These are phyloP conservation scores for Drosophila burlai DNA, from an alignment of 1,140 invertebrate species.

Conservation along the genomic window DNA sequence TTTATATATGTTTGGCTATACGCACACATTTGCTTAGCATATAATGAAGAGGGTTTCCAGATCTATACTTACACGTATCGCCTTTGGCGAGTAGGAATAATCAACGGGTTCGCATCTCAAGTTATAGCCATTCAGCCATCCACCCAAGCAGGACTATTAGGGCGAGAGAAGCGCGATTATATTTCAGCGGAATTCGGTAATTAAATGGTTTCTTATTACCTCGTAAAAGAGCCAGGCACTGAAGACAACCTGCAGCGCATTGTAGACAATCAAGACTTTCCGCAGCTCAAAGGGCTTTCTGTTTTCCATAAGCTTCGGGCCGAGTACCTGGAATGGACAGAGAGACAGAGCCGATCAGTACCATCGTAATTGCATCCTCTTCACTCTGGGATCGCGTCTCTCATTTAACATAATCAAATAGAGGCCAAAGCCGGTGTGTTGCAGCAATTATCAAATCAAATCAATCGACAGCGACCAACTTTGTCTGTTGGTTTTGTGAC, in stretches of 20 bases:
- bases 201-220: conserved; percentile 86
- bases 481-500: conserved; percentile 73
- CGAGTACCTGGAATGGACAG: conserved; percentile 87
- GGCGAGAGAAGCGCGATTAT: conserved; percentile 24
- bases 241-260: conserved; percentile 94
- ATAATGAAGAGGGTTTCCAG: conserved; percentile 2
- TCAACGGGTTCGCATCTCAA: conserved; percentile 96
- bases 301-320: conserved; percentile 95
- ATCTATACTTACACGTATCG: conserved; percentile 90
- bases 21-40: conserved; percentile 13
- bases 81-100: conserved; percentile 91
- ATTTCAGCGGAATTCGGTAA: conserved; percentile 3
- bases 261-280: conserved; percentile 93
- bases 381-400: background rate
- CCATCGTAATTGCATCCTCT: conserved; percentile 18
- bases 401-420: conserved; percentile 63
- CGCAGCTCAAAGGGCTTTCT: conserved; percentile 94
- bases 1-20: conserved; percentile 13
- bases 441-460: conserved; percentile 78
- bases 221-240: conserved; percentile 94
- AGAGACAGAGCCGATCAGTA: background rate
- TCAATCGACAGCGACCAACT: conserved; percentile 50
- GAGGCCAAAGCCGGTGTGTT: conserved; percentile 53
- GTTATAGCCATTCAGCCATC: conserved; percentile 92
- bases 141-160: conserved; percentile 87